A percentile compares a stretch with the other conserved stretches of the same genome.
These are phyloP conservation scores for Gopherus flavomarginatus DNA, from an alignment of 2,113 vertebrate genomes.

Conservation along the genomic window DNA sequence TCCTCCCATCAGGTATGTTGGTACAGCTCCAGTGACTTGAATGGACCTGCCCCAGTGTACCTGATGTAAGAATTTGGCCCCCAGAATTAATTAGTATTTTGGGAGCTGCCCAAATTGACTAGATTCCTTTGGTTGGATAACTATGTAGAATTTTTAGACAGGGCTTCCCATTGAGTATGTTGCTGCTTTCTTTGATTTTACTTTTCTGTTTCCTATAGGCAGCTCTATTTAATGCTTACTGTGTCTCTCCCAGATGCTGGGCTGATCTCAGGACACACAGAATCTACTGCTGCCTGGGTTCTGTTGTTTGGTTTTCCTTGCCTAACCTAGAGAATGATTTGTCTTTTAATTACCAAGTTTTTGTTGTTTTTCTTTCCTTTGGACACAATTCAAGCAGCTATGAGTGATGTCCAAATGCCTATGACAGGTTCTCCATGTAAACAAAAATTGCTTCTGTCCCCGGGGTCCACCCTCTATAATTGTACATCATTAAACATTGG, in stretches of 20 bases:
- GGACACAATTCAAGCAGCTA: conserved; percentile 57
- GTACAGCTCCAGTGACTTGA: neutral
- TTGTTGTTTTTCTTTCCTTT: conserved; percentile 48
- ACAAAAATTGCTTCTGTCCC: conserved; percentile 67
- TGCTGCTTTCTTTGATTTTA: neutral
- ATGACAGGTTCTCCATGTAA: conserved; percentile 55
- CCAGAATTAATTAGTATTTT: neutral
- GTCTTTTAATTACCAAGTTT: conserved; percentile 62
- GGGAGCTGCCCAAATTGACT: neutral
- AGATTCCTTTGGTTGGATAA: neutral
- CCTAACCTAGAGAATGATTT: conserved; percentile 49
- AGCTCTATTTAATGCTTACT: conserved; percentile 48
- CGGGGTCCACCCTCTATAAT: conserved; percentile 33
- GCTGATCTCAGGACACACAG: neutral
- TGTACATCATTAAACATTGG: conserved; percentile 1
- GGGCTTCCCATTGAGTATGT: neutral
- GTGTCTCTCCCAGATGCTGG: conserved; percentile 43
- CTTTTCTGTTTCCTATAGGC: conserved; percentile 33
- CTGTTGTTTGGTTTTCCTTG: conserved; percentile 21
- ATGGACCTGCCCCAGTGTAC: neutral
- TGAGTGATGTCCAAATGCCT: conserved; percentile 30
- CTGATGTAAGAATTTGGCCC: neutral
- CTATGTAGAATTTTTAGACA: rapidly evolving
- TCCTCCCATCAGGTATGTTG: neutral
- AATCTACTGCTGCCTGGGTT: conserved; percentile 37